Conservation (phyloP, 2,797 vertebrate species). For the Acanthiza pusilla region DNA sequence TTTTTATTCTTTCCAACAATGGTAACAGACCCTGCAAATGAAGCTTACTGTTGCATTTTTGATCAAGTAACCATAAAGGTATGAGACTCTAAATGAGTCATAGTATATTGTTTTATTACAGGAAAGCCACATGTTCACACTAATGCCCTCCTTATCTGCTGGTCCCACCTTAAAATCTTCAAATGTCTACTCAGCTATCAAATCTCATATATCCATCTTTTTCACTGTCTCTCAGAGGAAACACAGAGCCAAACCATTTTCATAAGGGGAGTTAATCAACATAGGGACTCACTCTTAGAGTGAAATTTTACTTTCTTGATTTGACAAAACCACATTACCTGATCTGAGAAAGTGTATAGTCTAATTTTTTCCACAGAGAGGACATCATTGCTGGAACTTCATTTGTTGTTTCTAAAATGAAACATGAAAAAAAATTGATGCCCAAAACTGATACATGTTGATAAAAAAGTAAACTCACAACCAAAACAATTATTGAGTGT, state of each 20-base stretch:
- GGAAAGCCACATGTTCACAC: neutral
- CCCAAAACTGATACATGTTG: neutral
- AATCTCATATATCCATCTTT: neutral
- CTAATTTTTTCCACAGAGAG: constrained; percentile 96
- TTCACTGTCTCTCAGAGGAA: neutral
- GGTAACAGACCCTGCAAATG: neutral
- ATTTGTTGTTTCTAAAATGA: constrained; percentile 72
- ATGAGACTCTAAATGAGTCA: neutral
- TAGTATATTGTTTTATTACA: neutral
- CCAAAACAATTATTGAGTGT: neutral
- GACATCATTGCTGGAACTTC: constrained; percentile 91
- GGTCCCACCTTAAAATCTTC: neutral
- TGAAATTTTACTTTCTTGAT: neutral
- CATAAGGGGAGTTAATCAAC: neutral
- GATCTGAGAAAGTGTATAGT: constrained; percentile 96
- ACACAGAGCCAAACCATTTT: neutral
- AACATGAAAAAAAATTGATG: neutral
- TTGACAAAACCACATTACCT: constrained; percentile 78
- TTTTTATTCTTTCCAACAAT: neutral
- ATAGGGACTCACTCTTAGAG: neutral
- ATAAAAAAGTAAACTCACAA: neutral
- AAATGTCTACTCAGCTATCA: neutral
- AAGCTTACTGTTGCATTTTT: neutral
- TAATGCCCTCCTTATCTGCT: neutral
- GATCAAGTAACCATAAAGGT: neutral